These are phyloP conservation scores for Ellobius talpinus DNA, from an alignment of 2,113 vertebrate species.

Conservation along the genomic window DNA sequence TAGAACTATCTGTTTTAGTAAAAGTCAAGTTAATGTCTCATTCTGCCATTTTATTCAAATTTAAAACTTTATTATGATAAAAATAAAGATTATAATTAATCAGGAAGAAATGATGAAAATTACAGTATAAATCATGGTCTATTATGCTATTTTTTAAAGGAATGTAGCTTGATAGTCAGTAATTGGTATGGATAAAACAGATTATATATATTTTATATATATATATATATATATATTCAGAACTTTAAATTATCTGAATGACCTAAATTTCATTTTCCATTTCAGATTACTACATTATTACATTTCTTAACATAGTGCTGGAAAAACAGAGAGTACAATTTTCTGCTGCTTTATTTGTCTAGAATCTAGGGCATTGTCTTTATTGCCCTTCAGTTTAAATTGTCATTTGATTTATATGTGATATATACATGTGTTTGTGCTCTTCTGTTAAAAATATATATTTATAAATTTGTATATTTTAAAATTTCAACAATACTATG, in stretches of 20 bases:
- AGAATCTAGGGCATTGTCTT: not conserved
- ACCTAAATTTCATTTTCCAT: not conserved
- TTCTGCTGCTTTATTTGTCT: not conserved
- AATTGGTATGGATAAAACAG: conserved; percentile 5
- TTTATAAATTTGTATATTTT: conserved; percentile 33
- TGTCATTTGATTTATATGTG: not conserved
- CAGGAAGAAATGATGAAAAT: not conserved
- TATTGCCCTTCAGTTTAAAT: not conserved
- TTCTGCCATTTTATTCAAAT: not conserved
- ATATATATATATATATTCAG: too few relatives aligned
- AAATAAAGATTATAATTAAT: not conserved
- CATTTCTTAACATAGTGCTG: not conserved
- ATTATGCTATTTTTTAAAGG: not conserved
- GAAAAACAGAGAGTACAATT: not conserved
- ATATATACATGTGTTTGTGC: not conserved
- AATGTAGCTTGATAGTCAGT: not conserved
- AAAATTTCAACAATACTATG: not conserved
- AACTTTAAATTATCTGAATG: not conserved
- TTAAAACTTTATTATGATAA: not conserved
- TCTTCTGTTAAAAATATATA: not conserved
- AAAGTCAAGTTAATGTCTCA: not conserved
- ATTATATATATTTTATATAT: too few relatives aligned
- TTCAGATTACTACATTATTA: not conserved
- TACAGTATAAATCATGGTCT: not conserved
- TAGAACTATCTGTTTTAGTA: not conserved